Evolutionary conservation across 2,888 invertebrate genomes (phyloP).

Genomic region (Itoplectis maculator): DNA sequence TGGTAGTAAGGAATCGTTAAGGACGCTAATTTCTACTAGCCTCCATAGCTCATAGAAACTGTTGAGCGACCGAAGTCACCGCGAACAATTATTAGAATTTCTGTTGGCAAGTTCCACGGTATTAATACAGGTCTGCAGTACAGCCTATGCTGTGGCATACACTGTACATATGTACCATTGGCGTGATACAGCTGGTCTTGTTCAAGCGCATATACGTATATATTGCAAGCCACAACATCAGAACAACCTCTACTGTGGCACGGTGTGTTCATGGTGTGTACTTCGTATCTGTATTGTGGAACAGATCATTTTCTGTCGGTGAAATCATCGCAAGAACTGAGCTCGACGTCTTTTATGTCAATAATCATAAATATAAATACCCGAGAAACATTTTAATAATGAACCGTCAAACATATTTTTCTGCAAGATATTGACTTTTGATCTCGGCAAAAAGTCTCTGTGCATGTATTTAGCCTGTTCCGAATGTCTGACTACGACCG

Average conservation of each 20-base stretch:
- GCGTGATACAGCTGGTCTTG: slow-evolving; percentile 16
- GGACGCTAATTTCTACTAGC: background rate
- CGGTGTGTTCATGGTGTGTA: background rate
- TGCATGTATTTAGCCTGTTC: no score
- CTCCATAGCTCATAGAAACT: slow-evolving; percentile 5
- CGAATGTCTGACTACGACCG: no score
- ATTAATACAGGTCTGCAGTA: slow-evolving; percentile 2
- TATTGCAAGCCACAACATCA: slow-evolving; percentile 31
- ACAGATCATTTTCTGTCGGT: slow-evolving; percentile 6
- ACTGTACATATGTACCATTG: slow-evolving; percentile 2
- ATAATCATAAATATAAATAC: no score
- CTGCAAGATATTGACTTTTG: no score
- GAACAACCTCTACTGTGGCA: background rate
- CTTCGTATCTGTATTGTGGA: background rate
- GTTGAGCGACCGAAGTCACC: slow-evolving; percentile 15
- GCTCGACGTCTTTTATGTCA: no score
- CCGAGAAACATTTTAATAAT: no score
- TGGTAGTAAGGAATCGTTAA: background rate
- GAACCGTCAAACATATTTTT: no score
- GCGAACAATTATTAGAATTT: slow-evolving; percentile 30
- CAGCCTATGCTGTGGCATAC: background rate
- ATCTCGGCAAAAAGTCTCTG: no score
- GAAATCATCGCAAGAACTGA: no score
- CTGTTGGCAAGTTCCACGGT: background rate
- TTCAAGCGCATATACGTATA: slow-evolving; percentile 14